Conservation (phyloP, 2,797 vertebrate species). For the Parotocinclus haroldoi region DNA sequence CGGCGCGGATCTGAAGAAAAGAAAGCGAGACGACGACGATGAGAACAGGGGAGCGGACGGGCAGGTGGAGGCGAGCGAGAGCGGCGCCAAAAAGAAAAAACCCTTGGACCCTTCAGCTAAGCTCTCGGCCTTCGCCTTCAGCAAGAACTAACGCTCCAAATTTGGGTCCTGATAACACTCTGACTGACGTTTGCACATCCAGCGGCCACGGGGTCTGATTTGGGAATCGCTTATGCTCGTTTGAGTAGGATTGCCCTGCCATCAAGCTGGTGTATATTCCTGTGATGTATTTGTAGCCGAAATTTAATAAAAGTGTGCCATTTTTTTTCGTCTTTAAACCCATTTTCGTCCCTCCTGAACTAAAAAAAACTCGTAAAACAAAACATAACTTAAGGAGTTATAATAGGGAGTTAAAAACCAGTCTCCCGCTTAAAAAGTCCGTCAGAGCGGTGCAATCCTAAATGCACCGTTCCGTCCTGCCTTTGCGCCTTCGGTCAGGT, state of each 20-base stretch:
- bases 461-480: neutral
- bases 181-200: no score
- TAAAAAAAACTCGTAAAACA: no score
- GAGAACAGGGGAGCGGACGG: constrained; percentile 42
- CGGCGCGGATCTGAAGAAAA: constrained; percentile 77
- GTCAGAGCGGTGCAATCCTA: neutral
- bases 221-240: no score
- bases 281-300: neutral
- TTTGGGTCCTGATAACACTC: neutral
- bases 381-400: no score
- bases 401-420: no score
- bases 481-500: neutral
- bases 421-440: no score
- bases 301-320: constrained; percentile 23
- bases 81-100: constrained; percentile 76
- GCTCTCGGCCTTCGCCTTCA: constrained; percentile 87
- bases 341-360: neutral
- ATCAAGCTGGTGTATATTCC: neutral
- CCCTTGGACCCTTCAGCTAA: constrained; percentile 68
- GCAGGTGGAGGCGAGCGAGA: constrained; percentile 58
- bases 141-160: constrained; percentile 60
- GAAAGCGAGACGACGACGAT: constrained; percentile 66
- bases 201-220: no score
- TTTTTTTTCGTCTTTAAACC: neutral
- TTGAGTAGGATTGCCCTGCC: no score